A percentile compares a stretch with the other conserved stretches of the same genome.
Evolutionary conservation across 2,113 vertebrate genomes (phyloP).

Genomic region (Tinamus guttatus): DNA sequence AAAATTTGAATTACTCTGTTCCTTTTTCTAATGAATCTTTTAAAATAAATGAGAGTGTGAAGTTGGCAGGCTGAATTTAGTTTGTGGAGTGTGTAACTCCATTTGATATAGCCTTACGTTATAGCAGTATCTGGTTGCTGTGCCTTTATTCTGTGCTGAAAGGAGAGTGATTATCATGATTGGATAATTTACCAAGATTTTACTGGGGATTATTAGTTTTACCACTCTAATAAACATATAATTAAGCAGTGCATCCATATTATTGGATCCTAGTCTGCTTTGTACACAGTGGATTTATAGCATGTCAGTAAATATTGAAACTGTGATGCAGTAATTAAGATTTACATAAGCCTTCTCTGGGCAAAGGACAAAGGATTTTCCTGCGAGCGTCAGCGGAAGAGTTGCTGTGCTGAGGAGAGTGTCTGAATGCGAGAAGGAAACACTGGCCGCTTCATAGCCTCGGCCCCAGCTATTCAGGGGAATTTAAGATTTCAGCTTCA

Average conservation of each 20-base stretch:
- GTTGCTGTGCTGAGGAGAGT: neutral
- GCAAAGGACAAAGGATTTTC: neutral
- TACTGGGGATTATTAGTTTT: constrained; percentile 72
- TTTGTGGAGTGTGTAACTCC: fast-evolving
- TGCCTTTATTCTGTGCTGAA: neutral
- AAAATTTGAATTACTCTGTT: neutral
- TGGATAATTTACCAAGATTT: constrained; percentile 62
- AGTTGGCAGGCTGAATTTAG: neutral
- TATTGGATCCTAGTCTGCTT: constrained; percentile 52
- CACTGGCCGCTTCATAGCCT: neutral
- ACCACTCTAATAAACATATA: constrained; percentile 66
- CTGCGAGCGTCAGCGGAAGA: neutral
- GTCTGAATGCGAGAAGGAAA: neutral
- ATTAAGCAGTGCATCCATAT: constrained; percentile 58
- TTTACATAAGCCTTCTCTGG: constrained; percentile 52
- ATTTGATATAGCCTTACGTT: neutral
- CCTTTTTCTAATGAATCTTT: neutral
- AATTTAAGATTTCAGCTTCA: neutral
- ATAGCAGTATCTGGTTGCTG: neutral
- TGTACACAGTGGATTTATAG: constrained; percentile 60
- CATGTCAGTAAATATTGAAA: constrained; percentile 61
- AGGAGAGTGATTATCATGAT: constrained; percentile 43
- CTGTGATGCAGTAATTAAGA: constrained; percentile 54
- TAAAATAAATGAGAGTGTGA: neutral
- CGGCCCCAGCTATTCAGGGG: neutral